Evolutionary conservation across 30 jellyfish, hydroid and myxozoan genomes (phyloP).

Genomic region (Turritopsis rubra): DNA sequence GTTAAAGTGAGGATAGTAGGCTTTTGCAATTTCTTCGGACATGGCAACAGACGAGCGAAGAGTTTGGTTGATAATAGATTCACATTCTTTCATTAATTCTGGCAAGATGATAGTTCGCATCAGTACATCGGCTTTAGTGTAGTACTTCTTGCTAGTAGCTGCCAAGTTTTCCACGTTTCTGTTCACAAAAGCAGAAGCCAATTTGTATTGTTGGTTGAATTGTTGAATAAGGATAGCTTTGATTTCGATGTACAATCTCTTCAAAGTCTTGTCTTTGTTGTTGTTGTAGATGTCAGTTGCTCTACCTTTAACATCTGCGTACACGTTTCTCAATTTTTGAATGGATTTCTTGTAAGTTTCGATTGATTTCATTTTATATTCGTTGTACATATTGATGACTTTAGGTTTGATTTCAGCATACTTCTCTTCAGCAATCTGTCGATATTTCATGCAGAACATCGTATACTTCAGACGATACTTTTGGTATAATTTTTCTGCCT

Average conservation of each 20-base stretch:
- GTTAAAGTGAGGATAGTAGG: constrained; percentile 74
- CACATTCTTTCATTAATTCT: constrained; percentile 63
- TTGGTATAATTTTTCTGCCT: constrained; percentile 40
- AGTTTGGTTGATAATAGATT: constrained; percentile 82
- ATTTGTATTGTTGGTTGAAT: constrained; percentile 6
- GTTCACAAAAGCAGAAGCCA: neutral
- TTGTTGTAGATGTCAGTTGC: constrained; percentile 43
- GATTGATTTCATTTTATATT: neutral
- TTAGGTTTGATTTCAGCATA: constrained; percentile 40
- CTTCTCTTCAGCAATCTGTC: constrained; percentile 22
- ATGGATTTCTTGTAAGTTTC: constrained; percentile 16
- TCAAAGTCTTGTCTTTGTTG: constrained; percentile 57
- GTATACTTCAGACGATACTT: neutral
- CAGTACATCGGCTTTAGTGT: constrained; percentile 43
- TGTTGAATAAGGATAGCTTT: constrained; percentile 5
- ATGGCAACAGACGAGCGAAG: constrained; percentile 59
- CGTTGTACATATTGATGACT: constrained; percentile 12
- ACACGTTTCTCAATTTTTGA: constrained; percentile 23
- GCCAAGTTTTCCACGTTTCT: constrained; percentile 16
- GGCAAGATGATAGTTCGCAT: constrained; percentile 63
- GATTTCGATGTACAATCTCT: constrained; percentile 36
- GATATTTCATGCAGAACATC: constrained; percentile 25
- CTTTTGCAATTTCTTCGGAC: constrained; percentile 64
- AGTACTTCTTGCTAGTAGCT: constrained; percentile 10
- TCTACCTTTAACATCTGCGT: constrained; percentile 25